A percentile compares a stretch with the other conserved stretches of the same genome.
Conservation (phyloP, 1,140 invertebrate genomes). For the Dreissena rostriformis region DNA sequence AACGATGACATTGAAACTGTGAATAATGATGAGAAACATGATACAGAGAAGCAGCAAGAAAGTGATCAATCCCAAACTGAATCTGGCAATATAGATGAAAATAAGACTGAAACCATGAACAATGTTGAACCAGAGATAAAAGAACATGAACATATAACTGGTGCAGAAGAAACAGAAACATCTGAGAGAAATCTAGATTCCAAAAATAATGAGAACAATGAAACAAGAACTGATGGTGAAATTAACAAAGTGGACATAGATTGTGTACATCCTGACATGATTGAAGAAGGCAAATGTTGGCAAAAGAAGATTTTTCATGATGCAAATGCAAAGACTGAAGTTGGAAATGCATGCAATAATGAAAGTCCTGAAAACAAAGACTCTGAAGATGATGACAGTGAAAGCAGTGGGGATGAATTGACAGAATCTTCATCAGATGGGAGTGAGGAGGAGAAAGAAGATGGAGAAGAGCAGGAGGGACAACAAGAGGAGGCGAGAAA, state of each 20-base stretch:
- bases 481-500: neutral
- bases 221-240: neutral
- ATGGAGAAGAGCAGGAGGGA: neutral
- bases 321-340: too few species aligned
- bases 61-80: slow-evolving; percentile 49
- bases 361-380: slow-evolving; percentile 4
- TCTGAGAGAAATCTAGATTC: neutral
- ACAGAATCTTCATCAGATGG: slow-evolving; percentile 14
- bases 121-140: slow-evolving; percentile 35
- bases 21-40: slow-evolving; percentile 35
- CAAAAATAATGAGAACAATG: neutral
- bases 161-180: slow-evolving; percentile 10
- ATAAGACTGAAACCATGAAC: slow-evolving; percentile 23
- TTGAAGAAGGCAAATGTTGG: too few species aligned
- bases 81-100: slow-evolving; percentile 41
- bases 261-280: too few species aligned
- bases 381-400: slow-evolving; percentile 14
- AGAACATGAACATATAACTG: slow-evolving; percentile 33
- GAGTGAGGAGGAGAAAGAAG: slow-evolving; percentile 12
- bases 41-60: slow-evolving; percentile 28
- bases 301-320: too few species aligned
- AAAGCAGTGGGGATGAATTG: slow-evolving; percentile 15
- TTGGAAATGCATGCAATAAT: slow-evolving; percentile 6
- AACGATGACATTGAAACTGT: neutral
- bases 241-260: too few species aligned